Conservation (phyloP, 64 coral and sea anemone species). For the Platygyra sinensis region DNA sequence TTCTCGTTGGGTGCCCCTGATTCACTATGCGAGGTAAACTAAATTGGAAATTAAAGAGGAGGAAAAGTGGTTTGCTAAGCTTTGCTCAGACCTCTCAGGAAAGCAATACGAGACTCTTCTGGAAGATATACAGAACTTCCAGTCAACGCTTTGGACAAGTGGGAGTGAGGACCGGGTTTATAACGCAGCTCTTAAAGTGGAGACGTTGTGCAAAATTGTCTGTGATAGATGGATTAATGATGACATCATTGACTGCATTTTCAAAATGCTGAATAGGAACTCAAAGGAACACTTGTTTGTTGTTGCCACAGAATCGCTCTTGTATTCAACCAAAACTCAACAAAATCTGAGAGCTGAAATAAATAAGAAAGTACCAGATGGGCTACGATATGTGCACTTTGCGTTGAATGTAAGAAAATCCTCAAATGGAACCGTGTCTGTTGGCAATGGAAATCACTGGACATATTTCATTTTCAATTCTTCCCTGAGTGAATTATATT, state of each 20-base stretch:
- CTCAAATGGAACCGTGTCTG: neutral
- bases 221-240: neutral
- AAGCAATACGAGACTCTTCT: neutral
- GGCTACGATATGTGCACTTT: too few relatives aligned
- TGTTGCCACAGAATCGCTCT: too few relatives aligned
- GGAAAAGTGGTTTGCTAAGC: neutral
- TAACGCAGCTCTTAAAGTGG: neutral
- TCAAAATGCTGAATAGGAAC: neutral
- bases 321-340: too few relatives aligned
- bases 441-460: slow-evolving; percentile 51
- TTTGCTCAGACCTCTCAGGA: neutral
- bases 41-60: neutral
- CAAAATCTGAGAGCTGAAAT: too few relatives aligned
- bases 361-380: too few relatives aligned
- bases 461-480: slow-evolving; percentile 43
- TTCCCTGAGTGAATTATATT: neutral
- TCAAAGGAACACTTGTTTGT: neutral
- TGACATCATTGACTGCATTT: slow-evolving; percentile 3
- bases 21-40: neutral
- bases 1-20: too few relatives aligned
- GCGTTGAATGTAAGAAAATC: too few relatives aligned
- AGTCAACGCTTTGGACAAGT: neutral
- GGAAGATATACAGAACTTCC: neutral
- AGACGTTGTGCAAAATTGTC: neutral
- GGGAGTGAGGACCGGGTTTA: neutral